Base-by-base conservation (phyloP, 2,113 vertebrate species). In the Gobius niger region DNA sequence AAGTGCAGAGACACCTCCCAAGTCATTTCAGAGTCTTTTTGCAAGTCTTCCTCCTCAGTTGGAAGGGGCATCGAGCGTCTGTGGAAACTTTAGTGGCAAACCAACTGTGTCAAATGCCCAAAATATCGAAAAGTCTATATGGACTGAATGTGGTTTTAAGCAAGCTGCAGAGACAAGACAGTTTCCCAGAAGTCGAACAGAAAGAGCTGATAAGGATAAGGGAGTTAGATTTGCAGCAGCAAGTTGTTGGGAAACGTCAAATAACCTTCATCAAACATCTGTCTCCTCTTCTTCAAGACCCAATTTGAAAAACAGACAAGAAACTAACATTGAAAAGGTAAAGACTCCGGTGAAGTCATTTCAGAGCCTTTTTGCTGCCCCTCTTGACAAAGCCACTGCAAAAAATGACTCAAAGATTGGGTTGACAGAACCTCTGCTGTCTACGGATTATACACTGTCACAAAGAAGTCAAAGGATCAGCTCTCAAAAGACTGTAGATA, bases 291-390 rank as follows among this genome's bases (percentile, higher is more conserved):
- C 56, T 59, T 34, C 56, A 14, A 40, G 1, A 13, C n/a, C 49
- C 6, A 24, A 24, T 24, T 41, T 24, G 40, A 57, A 56, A 56
- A n/a, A 15, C 24, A 19, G 51, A 53, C 16, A 57, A 34, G 18
- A 6, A 1, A 53, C 24, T 34, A 18, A 10, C 7, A 34, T 19
- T 57, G 34, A 19, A 47, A 50, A 47, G 7, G 49, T 34, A 44
- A 41, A 76, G n/a, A 61, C 61, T 7, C 42, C 12, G 9, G 63
- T 67, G 42, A 79, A 2, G 47, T n/a, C 49, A 3, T 83, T 86
- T 81, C 77, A 5, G 59, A 85, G 0, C 78, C 89, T 68, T 89
- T 93, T 34, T 34, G 24, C 24, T 34, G 24, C 69, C 2, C 82
- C 84, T 15, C 70, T 79, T 6, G 5, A 44, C 44, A n/a, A 72